Evolutionary conservation across 2,797 vertebrate species (phyloP).

Genomic region (Betta splendens): DNA sequence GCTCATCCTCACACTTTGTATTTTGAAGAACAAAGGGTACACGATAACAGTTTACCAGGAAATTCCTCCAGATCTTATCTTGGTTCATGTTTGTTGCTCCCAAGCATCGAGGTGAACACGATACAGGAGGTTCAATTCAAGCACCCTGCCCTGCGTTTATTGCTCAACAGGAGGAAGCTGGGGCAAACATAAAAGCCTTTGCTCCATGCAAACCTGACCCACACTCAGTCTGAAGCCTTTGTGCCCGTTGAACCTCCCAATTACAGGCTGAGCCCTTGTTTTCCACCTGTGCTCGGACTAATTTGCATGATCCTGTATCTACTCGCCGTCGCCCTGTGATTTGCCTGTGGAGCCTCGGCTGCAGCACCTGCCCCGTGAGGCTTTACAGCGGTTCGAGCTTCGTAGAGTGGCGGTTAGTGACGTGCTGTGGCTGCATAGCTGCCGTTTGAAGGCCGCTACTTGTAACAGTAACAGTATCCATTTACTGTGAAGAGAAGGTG

Average conservation of each 20-base stretch:
- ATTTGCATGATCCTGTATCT: slow-evolving; percentile 45
- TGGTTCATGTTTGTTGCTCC: slow-evolving; percentile 54
- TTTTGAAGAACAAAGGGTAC: slow-evolving; percentile 42
- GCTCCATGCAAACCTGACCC: slow-evolving; percentile 43
- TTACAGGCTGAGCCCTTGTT: slow-evolving; percentile 56
- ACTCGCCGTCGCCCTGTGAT: slow-evolving; percentile 38
- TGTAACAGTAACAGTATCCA: too few relatives aligned
- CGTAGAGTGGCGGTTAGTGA: background rate
- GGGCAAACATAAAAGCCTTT: slow-evolving; percentile 49
- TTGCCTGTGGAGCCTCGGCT: slow-evolving; percentile 24
- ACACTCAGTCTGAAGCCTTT: slow-evolving; percentile 50
- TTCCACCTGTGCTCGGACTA: slow-evolving; percentile 58
- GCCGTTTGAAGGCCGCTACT: too few relatives aligned
- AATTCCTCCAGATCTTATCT: slow-evolving; percentile 72
- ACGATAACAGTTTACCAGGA: slow-evolving; percentile 54
- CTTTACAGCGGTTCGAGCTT: too few relatives aligned
- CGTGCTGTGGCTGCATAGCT: too few relatives aligned
- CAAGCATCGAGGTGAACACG: slow-evolving; percentile 31
- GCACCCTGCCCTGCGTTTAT: slow-evolving; percentile 23
- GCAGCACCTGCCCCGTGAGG: slow-evolving; percentile 19
- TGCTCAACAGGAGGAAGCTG: slow-evolving; percentile 37
- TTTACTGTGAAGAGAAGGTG: too few relatives aligned
- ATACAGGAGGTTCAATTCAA: slow-evolving; percentile 36
- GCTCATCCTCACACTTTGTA: slow-evolving; percentile 46
- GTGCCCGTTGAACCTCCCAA: slow-evolving; percentile 55